Percentiles rank a stretch among this genome's conserved stretches.
Conservation (phyloP, 2,797 vertebrate genomes). For the Decapterus maruadsi region DNA sequence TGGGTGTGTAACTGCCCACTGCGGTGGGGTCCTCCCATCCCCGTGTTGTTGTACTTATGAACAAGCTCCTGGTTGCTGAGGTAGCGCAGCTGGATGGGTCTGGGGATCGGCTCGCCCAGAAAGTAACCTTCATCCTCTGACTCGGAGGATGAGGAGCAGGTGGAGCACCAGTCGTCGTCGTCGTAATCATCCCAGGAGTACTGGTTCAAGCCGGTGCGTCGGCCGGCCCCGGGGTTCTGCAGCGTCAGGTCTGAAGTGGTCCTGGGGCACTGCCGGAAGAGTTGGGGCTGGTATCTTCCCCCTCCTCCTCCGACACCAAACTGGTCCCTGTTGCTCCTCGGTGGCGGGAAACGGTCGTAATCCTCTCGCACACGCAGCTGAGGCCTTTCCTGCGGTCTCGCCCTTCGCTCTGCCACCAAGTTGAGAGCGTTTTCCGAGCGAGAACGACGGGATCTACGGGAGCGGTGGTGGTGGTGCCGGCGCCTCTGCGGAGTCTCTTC, state of each 20-base stretch:
- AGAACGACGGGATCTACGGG: conserved; percentile 91
- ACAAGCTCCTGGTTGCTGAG: conserved; percentile 95
- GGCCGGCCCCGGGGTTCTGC: conserved; percentile 92
- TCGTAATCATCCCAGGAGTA: conserved; percentile 91
- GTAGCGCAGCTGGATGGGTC: conserved; percentile 93
- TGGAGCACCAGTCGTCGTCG: conserved; percentile 96
- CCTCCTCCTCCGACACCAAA: conserved; percentile 79
- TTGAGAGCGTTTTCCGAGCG: conserved; percentile 98
- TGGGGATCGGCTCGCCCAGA: conserved; percentile 96
- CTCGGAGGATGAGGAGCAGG: conserved; percentile 98
- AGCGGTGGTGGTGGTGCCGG: conserved; percentile 88
- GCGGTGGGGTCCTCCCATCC: conserved; percentile 79
- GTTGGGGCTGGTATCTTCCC: conserved; percentile 85
- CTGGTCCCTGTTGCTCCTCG: conserved; percentile 88
- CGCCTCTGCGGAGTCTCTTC: conserved; percentile 89
- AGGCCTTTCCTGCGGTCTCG: conserved; percentile 88
- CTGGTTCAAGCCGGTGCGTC: conserved; percentile 87
- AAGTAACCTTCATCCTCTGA: conserved; percentile 99
- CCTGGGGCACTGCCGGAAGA: conserved; percentile 93
- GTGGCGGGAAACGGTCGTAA: conserved; percentile 91
- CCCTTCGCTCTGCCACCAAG: conserved; percentile 90
- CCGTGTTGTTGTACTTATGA: conserved; percentile 92
- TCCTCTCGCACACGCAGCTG: conserved; percentile 90
- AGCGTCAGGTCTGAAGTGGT: conserved; percentile 97
- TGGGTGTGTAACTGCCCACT: conserved; percentile 93